A percentile compares a stretch with the other conserved stretches of the same genome.
Evolutionary conservation across 2,113 vertebrate genomes (phyloP).

Genomic region (Eupsittula cactorum): DNA sequence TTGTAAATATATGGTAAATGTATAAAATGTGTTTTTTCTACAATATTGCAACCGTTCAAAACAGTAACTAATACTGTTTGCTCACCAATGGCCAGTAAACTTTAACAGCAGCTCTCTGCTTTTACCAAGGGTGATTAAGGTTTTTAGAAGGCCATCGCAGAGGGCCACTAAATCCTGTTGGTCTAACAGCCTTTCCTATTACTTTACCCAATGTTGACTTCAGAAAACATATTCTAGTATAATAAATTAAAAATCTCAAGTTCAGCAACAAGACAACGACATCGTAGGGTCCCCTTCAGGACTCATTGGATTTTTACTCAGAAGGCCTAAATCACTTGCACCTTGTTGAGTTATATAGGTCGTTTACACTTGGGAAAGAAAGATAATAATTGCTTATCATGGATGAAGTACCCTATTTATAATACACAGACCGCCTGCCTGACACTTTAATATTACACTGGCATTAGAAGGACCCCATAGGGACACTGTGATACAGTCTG

Average conservation of each 20-base stretch:
- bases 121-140: constrained; percentile 43
- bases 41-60: background rate
- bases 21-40: background rate
- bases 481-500: constrained; percentile 73
- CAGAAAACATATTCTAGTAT: constrained; percentile 68
- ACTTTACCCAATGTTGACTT: constrained; percentile 70
- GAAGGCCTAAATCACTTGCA: constrained; percentile 73
- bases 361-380: constrained; percentile 79
- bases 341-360: constrained; percentile 75
- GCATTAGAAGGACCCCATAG: constrained; percentile 75
- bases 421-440: constrained; percentile 73
- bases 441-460: constrained; percentile 78
- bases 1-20: background rate
- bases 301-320: constrained; percentile 73
- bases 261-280: constrained; percentile 71
- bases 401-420: constrained; percentile 81
- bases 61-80: background rate
- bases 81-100: constrained; percentile 9
- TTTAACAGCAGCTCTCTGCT: constrained; percentile 10
- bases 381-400: constrained; percentile 79
- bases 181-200: constrained; percentile 64
- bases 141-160: constrained; percentile 51
- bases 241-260: constrained; percentile 74
- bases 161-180: constrained; percentile 63
- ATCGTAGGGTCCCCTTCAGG: constrained; percentile 74